These are phyloP conservation scores for Endotricha flammealis DNA, from an alignment of 2,888 invertebrate species.

Conservation along the genomic window DNA sequence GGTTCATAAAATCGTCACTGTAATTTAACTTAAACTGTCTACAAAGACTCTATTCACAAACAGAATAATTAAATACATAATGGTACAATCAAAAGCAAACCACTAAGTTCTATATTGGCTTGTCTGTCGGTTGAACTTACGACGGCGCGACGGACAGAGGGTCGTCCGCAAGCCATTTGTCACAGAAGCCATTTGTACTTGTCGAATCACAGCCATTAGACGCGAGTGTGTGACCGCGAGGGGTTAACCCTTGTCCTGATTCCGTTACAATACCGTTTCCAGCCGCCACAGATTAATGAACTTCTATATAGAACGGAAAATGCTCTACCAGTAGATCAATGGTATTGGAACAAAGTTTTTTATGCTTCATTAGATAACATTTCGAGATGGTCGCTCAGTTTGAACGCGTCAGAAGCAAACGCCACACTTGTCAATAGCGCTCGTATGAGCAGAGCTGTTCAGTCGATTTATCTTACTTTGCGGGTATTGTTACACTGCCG, in stretches of 20 bases:
- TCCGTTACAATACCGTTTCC: slow-evolving; percentile 38
- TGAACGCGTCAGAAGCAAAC: slow-evolving; percentile 44
- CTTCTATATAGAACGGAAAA: slow-evolving; percentile 13
- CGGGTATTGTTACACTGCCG: slow-evolving; percentile 63
- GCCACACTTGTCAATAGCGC: slow-evolving; percentile 63
- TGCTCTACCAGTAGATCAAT: slow-evolving; percentile 25
- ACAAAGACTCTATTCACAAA: slow-evolving; percentile 2
- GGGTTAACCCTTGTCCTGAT: slow-evolving; percentile 59
- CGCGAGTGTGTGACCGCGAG: slow-evolving; percentile 74
- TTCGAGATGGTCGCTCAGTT: slow-evolving; percentile 29
- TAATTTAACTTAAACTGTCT: slow-evolving; percentile 21
- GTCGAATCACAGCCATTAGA: slow-evolving; percentile 79
- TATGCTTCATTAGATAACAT: slow-evolving; percentile 25
- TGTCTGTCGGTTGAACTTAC: slow-evolving; percentile 59
- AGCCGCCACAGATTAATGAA: slow-evolving; percentile 42
- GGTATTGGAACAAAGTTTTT: slow-evolving; percentile 7
- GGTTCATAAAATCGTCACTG: slow-evolving; percentile 31
- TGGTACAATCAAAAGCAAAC: slow-evolving; percentile 27
- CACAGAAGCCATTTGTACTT: slow-evolving; percentile 78
- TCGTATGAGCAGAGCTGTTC: slow-evolving; percentile 63
- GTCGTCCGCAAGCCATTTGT: slow-evolving; percentile 76
- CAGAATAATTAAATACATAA: slow-evolving; percentile 1
- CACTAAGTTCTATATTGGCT: slow-evolving; percentile 56
- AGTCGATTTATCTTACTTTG: slow-evolving; percentile 74
- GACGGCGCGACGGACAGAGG: slow-evolving; percentile 53